Evolutionary conservation across 1,140 invertebrate genomes (phyloP).

Genomic region (Meteorus sp.): DNA sequence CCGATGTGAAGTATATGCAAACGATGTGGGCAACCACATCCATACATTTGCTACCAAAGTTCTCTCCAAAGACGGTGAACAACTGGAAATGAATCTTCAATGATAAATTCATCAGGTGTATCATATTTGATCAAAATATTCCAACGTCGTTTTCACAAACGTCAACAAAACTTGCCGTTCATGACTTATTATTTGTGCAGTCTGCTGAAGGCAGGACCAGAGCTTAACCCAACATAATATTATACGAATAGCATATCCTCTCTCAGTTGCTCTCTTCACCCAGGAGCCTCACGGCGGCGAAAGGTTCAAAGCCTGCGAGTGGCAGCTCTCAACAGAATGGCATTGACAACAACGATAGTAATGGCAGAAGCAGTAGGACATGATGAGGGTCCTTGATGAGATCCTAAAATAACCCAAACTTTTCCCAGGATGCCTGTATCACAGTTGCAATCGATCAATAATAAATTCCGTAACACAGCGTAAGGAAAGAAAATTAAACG

Average conservation of each 20-base stretch:
- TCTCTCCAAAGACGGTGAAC: no score
- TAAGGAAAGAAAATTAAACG: no score
- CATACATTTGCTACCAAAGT: no score
- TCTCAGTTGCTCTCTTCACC: no score
- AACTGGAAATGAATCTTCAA: no score
- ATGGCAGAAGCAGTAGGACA: not conserved
- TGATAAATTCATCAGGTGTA: no score
- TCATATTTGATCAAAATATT: not conserved
- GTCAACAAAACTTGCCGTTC: slow-evolving; percentile 8
- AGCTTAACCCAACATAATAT: not conserved
- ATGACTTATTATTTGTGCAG: slow-evolving; percentile 6
- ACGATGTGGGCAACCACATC: no score
- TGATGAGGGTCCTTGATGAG: slow-evolving; percentile 3
- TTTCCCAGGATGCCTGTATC: not conserved
- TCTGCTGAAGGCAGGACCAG: slow-evolving; percentile 9
- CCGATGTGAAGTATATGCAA: no score
- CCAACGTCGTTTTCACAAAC: not conserved
- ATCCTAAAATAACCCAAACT: not conserved
- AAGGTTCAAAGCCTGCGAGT: not conserved
- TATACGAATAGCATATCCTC: no score
- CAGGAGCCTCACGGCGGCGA: slow-evolving; percentile 1
- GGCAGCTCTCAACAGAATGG: slow-evolving; percentile 2
- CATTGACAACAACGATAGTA: slow-evolving; percentile 1
- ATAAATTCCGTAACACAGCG: no score
- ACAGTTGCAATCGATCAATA: no score